These are phyloP conservation scores for Ahaetulla prasina DNA, from an alignment of 2,113 vertebrate genomes.

Conservation along the genomic window DNA sequence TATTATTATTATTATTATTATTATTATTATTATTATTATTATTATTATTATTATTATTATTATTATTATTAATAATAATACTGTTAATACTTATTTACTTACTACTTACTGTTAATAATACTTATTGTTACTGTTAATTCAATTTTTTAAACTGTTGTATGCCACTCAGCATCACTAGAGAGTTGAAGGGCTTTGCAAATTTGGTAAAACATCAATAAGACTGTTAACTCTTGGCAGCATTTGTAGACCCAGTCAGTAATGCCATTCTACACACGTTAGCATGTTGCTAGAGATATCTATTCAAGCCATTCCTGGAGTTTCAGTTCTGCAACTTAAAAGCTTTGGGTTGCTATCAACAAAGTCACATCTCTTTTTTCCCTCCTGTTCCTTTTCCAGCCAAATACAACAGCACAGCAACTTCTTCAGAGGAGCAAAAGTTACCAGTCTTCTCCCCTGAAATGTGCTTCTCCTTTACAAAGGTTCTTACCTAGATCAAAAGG, in stretches of 20 bases:
- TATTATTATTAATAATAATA: too few species aligned
- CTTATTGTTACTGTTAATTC: background rate
- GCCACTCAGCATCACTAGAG: background rate
- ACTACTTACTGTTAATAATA: too few species aligned
- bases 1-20: too few species aligned
- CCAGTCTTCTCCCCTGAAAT: slow-evolving; percentile 52
- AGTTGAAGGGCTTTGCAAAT: background rate
- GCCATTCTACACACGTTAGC: background rate
- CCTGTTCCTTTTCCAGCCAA: slow-evolving; percentile 69
- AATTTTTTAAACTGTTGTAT: background rate
- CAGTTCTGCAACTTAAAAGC: background rate
- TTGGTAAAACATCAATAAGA: background rate
- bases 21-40: too few species aligned
- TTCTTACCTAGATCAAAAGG: slow-evolving; percentile 59
- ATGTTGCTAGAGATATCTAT: background rate
- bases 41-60: too few species aligned
- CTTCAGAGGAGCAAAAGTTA: slow-evolving; percentile 73
- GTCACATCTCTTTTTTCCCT: rapidly evolving
- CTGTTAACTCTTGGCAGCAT: background rate
- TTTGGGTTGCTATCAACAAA: background rate
- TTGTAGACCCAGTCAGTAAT: background rate
- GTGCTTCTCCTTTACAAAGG: slow-evolving; percentile 43
- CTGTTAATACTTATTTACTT: too few species aligned
- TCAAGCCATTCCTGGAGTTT: background rate
- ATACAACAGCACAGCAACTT: slow-evolving; percentile 76